These are phyloP conservation scores for Eupithecia subfuscata DNA, from an alignment of 2,888 invertebrate species.

Conservation along the genomic window DNA sequence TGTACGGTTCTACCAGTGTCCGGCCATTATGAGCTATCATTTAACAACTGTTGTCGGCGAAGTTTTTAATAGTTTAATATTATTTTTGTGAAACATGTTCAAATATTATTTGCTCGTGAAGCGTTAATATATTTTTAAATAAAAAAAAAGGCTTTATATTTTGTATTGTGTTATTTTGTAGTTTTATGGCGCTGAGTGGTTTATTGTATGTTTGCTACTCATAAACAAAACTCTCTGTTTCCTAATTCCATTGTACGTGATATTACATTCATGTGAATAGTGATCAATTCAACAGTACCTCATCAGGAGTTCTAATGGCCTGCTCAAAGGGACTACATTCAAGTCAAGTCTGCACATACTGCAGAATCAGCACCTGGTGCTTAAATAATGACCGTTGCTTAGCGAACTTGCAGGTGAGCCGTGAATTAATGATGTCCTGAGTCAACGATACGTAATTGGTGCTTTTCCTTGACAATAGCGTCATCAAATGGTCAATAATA, in stretches of 20 bases:
- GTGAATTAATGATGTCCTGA: slow-evolving; percentile 71
- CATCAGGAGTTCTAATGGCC: background rate
- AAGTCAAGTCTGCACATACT: slow-evolving; percentile 16
- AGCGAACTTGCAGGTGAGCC: slow-evolving; percentile 63
- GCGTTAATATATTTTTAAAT: no score
- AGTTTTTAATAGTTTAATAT: slow-evolving; percentile 34
- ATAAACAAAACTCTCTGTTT: background rate
- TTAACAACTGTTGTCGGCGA: slow-evolving; percentile 42
- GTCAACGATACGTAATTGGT: slow-evolving; percentile 55
- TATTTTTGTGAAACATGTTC: slow-evolving; percentile 18
- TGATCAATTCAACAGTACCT: background rate
- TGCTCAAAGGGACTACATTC: slow-evolving; percentile 25
- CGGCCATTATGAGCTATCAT: slow-evolving; percentile 35
- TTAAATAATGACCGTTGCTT: slow-evolving; percentile 49
- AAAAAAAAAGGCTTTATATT: background rate
- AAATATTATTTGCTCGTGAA: background rate
- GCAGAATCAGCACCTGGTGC: slow-evolving; percentile 30
- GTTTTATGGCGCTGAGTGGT: background rate
- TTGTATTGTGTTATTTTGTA: background rate
- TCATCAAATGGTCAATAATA: slow-evolving; percentile 42
- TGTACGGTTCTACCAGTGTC: slow-evolving; percentile 41
- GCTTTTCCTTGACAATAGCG: slow-evolving; percentile 41
- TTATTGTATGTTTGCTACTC: no score
- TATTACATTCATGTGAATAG: background rate
- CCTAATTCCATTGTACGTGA: background rate